A percentile compares a stretch with the other conserved stretches of the same genome.
Evolutionary conservation across 2,113 vertebrate genomes (phyloP).

Genomic region (Aptenodytes forsteri): DNA sequence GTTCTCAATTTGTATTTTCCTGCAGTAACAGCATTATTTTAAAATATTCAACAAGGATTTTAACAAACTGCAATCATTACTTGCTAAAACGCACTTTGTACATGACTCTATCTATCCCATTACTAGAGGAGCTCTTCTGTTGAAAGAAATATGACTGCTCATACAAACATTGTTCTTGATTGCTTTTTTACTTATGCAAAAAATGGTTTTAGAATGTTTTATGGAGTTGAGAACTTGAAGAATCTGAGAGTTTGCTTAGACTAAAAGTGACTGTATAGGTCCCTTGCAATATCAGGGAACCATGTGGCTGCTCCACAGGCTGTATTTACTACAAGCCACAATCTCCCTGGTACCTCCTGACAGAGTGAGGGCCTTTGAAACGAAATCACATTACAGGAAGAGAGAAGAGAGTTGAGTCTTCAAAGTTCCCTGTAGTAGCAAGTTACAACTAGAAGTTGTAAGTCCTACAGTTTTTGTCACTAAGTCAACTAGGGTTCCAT

Average conservation of each 20-base stretch:
- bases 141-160: neutral
- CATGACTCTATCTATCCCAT: neutral
- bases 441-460: neutral
- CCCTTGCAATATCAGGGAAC: neutral
- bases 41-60: neutral
- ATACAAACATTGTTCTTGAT: neutral
- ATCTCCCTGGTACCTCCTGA: neutral
- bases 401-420: neutral
- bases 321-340: neutral
- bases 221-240: neutral
- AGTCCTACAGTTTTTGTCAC: neutral
- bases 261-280: neutral
- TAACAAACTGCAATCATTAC: neutral
- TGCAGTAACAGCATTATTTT: neutral
- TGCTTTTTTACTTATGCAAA: neutral
- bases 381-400: neutral
- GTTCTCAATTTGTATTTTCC: neutral
- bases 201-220: neutral
- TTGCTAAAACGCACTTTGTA: neutral
- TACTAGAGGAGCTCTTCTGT: neutral
- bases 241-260: neutral
- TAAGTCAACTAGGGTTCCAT: neutral
- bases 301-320: neutral
- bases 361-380: neutral
- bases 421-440: neutral